phyloP scores from a whole-genome alignment of 2,888 invertebrate genomes.

The Xanthia togata region DNA sequence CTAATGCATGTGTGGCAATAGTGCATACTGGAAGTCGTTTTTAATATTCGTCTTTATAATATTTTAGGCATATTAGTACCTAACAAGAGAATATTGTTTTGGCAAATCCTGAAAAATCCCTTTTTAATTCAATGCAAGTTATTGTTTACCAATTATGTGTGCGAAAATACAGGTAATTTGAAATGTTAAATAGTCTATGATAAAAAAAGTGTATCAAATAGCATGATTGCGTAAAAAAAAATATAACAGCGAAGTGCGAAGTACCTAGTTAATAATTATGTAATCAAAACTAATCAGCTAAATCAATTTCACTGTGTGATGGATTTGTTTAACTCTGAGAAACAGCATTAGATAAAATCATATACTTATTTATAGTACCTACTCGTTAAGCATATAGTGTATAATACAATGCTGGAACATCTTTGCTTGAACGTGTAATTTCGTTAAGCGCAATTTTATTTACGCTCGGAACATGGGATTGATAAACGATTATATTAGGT shows the following conservation, averaged over 20 bases:
- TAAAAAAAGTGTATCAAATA: slow-evolving; percentile 3
- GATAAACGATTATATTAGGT: background rate
- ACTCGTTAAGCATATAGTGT: too few species aligned
- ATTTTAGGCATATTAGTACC: background rate
- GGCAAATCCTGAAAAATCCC: too few species aligned
- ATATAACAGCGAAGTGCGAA: background rate
- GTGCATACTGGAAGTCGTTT: background rate
- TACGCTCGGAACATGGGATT: background rate
- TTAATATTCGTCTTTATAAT: background rate
- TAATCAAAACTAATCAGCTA: background rate
- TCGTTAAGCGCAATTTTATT: slow-evolving; percentile 11
- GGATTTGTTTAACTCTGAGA: background rate
- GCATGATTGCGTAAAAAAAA: background rate
- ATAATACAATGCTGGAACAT: background rate
- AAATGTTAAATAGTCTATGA: background rate
- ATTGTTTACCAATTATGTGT: slow-evolving; percentile 15
- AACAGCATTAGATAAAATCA: background rate
- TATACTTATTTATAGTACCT: background rate
- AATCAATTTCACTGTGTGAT: slow-evolving; percentile 5
- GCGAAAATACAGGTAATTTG: slow-evolving; percentile 7
- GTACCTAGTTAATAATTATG: background rate
- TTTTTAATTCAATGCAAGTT: slow-evolving; percentile 8
- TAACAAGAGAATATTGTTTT: background rate
- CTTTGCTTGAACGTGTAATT: background rate
- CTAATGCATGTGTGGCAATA: background rate